Conservation (phyloP, 2,888 invertebrate species). For the Gari tellinella region DNA sequence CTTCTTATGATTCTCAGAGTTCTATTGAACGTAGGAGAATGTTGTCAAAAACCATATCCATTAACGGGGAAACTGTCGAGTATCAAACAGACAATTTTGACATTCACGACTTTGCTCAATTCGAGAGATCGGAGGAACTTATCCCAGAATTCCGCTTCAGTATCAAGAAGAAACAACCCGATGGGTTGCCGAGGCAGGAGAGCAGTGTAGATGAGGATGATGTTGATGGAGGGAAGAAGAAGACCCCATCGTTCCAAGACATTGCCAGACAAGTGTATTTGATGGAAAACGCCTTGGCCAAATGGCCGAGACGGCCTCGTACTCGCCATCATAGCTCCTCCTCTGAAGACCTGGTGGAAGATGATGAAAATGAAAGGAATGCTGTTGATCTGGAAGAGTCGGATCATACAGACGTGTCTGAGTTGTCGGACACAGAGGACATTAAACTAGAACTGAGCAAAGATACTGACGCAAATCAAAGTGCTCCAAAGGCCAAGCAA, state of each 20-base stretch:
- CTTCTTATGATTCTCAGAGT: constrained; percentile 35
- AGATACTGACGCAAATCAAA: constrained; percentile 8
- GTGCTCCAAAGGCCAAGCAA: background rate
- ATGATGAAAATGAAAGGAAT: constrained; percentile 21
- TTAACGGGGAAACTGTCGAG: constrained; percentile 80
- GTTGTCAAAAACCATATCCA: constrained; percentile 75
- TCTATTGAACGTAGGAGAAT: constrained; percentile 53
- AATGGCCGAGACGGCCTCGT: constrained; percentile 71
- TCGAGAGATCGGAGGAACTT: constrained; percentile 79
- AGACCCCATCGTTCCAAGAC: constrained; percentile 74
- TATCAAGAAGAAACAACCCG: constrained; percentile 39
- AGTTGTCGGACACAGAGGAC: constrained; percentile 20
- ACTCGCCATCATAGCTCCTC: constrained; percentile 78
- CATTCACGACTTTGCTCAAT: constrained; percentile 82
- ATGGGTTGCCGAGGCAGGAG: no score
- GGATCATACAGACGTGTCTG: constrained; percentile 11
- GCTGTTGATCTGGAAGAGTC: constrained; percentile 19
- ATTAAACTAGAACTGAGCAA: background rate
- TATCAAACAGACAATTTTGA: constrained; percentile 71
- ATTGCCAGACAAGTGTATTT: constrained; percentile 74
- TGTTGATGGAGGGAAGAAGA: constrained; percentile 11
- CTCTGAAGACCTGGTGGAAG: constrained; percentile 71
- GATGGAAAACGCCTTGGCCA: constrained; percentile 75
- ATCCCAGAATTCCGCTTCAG: constrained; percentile 73
- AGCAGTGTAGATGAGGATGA: background rate